Conservation (phyloP, 2,888 invertebrate genomes). For the Ceratothoa steindachneri region DNA sequence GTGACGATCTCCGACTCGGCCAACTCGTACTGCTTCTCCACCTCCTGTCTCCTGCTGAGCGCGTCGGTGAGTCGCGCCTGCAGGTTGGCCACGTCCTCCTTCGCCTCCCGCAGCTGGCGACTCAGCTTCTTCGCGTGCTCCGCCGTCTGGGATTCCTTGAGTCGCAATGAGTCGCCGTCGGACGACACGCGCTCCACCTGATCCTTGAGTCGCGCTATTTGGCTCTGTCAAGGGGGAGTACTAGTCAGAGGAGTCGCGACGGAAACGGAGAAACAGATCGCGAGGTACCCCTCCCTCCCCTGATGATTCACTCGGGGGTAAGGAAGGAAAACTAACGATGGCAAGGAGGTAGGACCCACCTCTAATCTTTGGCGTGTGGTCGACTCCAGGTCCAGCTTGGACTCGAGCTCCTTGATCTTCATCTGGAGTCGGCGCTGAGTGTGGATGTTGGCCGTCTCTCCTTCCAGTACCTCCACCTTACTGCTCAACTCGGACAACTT, state of each 20-base stretch:
- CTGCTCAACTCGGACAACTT: constrained; percentile 69
- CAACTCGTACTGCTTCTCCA: constrained; percentile 51
- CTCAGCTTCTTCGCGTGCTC: constrained; percentile 71
- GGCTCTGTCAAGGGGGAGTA: constrained; percentile 57
- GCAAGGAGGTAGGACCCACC: too few species aligned
- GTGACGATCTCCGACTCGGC: constrained; percentile 54
- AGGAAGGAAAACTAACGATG: too few species aligned
- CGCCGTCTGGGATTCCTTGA: constrained; percentile 70
- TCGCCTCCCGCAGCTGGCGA: constrained; percentile 67
- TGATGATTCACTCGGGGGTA: too few species aligned
- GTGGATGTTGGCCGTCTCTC: constrained; percentile 57
- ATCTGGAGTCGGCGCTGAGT: constrained; percentile 71
- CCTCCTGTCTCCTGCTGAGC: constrained; percentile 48
- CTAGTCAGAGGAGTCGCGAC: too few species aligned
- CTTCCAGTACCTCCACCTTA: constrained; percentile 65
- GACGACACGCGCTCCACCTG: constrained; percentile 66
- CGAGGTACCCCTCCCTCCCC: too few species aligned
- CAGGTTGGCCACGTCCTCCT: constrained; percentile 49
- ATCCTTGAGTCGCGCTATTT: constrained; percentile 67
- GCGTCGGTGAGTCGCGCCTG: constrained; percentile 50
- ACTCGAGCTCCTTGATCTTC: constrained; percentile 82
- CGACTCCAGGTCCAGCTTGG: constrained; percentile 82
- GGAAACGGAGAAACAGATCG: too few species aligned
- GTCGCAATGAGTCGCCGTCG: constrained; percentile 67
- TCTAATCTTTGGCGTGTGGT: constrained; percentile 83